phyloP scores from a whole-genome alignment of 92 coral and sea anemone genomes.

The Hydrozoanthus gracilis region DNA sequence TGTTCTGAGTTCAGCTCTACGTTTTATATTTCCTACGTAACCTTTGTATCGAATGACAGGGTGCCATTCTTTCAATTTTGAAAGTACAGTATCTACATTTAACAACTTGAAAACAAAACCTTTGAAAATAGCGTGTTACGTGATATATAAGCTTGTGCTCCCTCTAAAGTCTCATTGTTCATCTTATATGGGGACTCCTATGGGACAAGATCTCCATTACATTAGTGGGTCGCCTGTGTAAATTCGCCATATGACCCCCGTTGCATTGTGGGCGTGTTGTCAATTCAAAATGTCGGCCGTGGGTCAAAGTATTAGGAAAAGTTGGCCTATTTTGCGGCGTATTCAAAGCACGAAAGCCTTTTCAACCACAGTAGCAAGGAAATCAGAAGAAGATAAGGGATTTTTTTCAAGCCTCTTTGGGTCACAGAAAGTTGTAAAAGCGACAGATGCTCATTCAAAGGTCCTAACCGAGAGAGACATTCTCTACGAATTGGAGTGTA shows the following conservation, averaged over 20 bases:
- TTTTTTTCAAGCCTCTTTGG: conserved; percentile 53
- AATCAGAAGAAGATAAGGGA: conserved; percentile 32
- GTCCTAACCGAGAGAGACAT: conserved; percentile 76
- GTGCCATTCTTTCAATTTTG: too few relatives aligned
- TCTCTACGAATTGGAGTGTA: conserved; percentile 94
- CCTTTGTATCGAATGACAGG: too few relatives aligned
- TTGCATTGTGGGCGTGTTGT: conserved; percentile 22
- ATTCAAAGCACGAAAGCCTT: conserved; percentile 14
- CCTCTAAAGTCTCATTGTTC: too few relatives aligned
- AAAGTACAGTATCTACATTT: too few relatives aligned
- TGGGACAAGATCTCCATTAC: neutral
- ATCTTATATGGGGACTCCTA: too few relatives aligned
- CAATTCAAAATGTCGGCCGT: conserved; percentile 42
- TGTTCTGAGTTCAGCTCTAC: too few relatives aligned
- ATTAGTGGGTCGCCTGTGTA: neutral
- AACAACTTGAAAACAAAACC: too few relatives aligned
- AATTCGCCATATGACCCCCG: neutral
- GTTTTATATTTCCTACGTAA: too few relatives aligned
- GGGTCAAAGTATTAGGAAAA: neutral
- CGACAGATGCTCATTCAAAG: conserved; percentile 95
- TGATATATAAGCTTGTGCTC: too few relatives aligned
- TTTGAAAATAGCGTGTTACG: too few relatives aligned
- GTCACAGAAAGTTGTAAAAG: conserved; percentile 62
- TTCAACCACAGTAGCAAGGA: conserved; percentile 38
- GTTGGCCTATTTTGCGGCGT: conserved; percentile 29